Evolutionary conservation across 2,888 invertebrate species (phyloP).

Genomic region (Rotaria magnacalcarata): DNA sequence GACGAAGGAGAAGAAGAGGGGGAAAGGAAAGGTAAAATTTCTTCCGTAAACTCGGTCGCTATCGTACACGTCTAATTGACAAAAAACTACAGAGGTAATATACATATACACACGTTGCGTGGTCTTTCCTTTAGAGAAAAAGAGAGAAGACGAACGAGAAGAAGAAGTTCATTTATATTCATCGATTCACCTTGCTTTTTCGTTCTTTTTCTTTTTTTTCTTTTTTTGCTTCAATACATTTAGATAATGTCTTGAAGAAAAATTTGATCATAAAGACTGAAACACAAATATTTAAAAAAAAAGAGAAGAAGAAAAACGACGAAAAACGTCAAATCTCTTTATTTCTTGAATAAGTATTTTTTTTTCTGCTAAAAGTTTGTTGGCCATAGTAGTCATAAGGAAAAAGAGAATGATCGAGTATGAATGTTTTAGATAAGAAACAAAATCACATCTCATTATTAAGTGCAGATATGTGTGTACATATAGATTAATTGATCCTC

Average conservation of each 20-base stretch:
- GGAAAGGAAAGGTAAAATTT: conserved; percentile 26
- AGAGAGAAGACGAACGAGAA: not conserved
- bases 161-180: conserved; percentile 18
- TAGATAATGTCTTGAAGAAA: not conserved
- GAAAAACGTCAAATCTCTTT: not conserved
- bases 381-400: not conserved
- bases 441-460: conserved; percentile 9
- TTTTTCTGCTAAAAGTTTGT: not conserved
- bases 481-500: conserved; percentile 5
- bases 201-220: not conserved
- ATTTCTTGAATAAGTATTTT: not conserved
- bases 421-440: not conserved
- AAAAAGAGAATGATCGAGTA: not conserved
- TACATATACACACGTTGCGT: not conserved
- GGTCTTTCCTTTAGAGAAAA: not conserved
- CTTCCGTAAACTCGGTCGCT: conserved; percentile 22
- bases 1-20: not conserved
- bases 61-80: conserved; percentile 29
- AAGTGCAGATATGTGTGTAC: conserved; percentile 13
- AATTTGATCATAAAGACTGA: too few relatives aligned
- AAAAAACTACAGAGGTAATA: conserved; percentile 15
- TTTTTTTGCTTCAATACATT: not conserved
- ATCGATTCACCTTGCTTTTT: not conserved
- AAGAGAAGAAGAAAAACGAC: not conserved
- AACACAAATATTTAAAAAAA: not conserved